Percentiles rank a stretch among this genome's conserved stretches.
These are phyloP conservation scores for Stegostoma tigrinum DNA, from an alignment of 2,113 vertebrate genomes.

Conservation along the genomic window DNA sequence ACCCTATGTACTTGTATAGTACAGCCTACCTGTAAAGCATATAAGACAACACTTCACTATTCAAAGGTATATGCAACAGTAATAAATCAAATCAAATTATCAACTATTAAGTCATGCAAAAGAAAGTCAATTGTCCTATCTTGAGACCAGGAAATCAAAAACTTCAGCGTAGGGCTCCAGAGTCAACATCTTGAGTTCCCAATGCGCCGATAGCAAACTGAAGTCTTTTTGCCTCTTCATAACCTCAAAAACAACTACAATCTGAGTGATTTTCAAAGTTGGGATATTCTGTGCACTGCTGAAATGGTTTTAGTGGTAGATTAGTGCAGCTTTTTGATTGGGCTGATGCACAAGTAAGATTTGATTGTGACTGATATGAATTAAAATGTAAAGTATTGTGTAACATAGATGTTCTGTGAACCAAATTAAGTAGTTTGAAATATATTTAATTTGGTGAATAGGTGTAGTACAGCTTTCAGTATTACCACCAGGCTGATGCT, in stretches of 20 bases:
- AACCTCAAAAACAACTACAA: too few species aligned
- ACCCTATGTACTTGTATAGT: too few species aligned
- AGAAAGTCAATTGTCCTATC: not conserved
- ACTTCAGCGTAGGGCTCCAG: not conserved
- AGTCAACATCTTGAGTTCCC: not conserved
- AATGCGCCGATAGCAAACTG: not conserved
- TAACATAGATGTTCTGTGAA: not conserved
- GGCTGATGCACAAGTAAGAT: not conserved
- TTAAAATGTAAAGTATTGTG: too few species aligned
- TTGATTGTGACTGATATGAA: not conserved
- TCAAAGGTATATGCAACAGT: too few species aligned
- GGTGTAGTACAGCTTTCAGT: not conserved
- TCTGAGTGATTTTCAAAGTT: not conserved
- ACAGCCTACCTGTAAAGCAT: too few species aligned
- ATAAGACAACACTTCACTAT: too few species aligned
- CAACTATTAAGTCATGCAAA: not conserved
- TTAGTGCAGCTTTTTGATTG: not conserved
- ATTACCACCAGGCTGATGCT: not conserved
- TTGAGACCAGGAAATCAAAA: not conserved
- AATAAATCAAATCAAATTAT: not conserved
- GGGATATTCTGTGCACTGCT: not conserved
- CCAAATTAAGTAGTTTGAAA: not conserved
- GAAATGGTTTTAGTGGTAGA: not conserved
- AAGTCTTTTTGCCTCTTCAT: not conserved
- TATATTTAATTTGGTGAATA: not conserved